Conservation (phyloP, 2,113 vertebrate species). For the Pseudorasbora parva region DNA sequence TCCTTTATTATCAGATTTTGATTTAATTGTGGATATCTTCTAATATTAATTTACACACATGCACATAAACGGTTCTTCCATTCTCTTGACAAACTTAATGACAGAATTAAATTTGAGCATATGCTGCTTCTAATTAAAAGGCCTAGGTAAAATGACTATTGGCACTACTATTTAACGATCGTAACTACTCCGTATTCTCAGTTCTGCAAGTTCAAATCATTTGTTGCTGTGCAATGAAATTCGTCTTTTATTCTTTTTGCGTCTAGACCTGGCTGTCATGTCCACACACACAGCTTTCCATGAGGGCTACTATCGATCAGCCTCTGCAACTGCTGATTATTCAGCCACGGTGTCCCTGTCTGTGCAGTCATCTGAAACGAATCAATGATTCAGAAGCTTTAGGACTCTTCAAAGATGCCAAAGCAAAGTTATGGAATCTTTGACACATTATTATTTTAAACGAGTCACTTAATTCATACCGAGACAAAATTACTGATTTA, state of each 20-base stretch:
- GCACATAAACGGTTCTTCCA: no score
- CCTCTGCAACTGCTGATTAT: constrained; percentile 33
- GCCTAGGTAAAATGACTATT: background rate
- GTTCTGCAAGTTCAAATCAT: background rate
- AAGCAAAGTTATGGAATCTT: constrained; percentile 24
- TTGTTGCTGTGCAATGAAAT: background rate
- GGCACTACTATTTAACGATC: background rate
- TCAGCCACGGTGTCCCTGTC: constrained; percentile 51
- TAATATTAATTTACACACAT: background rate
- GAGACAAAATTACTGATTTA: background rate
- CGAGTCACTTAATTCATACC: background rate
- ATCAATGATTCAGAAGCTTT: constrained; percentile 57
- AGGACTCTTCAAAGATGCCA: constrained; percentile 27
- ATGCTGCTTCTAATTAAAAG: background rate
- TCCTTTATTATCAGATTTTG: background rate
- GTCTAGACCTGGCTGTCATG: constrained; percentile 48
- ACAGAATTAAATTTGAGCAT: no score
- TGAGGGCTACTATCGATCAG: constrained; percentile 57
- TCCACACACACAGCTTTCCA: constrained; percentile 47
- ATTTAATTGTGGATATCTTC: background rate
- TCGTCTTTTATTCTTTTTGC: constrained; percentile 4
- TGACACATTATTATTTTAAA: constrained; percentile 30
- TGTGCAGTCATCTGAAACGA: constrained; percentile 48
- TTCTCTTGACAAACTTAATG: no score
- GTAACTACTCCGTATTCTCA: background rate